Evolutionary conservation across 2,797 vertebrate genomes (phyloP).

Genomic region (Melanogrammus aeglefinus): DNA sequence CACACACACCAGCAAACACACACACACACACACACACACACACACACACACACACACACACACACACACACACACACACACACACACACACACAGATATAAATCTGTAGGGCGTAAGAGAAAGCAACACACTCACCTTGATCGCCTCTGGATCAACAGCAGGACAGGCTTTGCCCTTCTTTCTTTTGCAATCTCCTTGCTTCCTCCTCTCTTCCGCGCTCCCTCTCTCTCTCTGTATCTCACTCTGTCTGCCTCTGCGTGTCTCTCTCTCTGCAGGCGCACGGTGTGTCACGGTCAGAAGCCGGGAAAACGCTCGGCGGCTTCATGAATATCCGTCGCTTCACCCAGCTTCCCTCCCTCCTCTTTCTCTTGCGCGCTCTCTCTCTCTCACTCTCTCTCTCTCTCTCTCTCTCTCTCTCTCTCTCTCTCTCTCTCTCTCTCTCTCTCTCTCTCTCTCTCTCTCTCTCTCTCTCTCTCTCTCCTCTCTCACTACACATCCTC

Average conservation of each 20-base stretch:
- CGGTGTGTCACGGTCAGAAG: slow-evolving; percentile 53
- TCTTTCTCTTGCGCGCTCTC: slow-evolving; percentile 39
- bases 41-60: too few relatives aligned
- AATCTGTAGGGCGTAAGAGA: slow-evolving; percentile 45
- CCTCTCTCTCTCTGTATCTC: slow-evolving; percentile 16
- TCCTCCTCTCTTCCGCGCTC: slow-evolving; percentile 18
- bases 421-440: slow-evolving; percentile 22
- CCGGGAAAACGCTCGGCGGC: slow-evolving; percentile 48
- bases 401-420: too few relatives aligned
- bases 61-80: neutral
- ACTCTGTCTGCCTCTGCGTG: slow-evolving; percentile 29
- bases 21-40: too few relatives aligned
- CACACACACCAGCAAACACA: too few relatives aligned
- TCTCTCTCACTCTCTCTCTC: too few relatives aligned
- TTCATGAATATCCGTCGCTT: slow-evolving; percentile 59
- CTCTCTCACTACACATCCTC: slow-evolving; percentile 48
- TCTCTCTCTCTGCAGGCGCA: slow-evolving; percentile 47
- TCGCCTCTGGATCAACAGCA: slow-evolving; percentile 62
- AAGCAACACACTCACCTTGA: slow-evolving; percentile 69
- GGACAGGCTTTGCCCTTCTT: slow-evolving; percentile 55
- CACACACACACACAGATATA: slow-evolving; percentile 8
- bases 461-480: too few relatives aligned
- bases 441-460: slow-evolving; percentile 4
- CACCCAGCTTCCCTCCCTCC: slow-evolving; percentile 42
- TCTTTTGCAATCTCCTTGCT: slow-evolving; percentile 12